Evolutionary conservation across 2,113 vertebrate genomes (phyloP), one percentile per base, ranked within the genome.

Genomic region (Cyrtonyx montezumae): DNA sequence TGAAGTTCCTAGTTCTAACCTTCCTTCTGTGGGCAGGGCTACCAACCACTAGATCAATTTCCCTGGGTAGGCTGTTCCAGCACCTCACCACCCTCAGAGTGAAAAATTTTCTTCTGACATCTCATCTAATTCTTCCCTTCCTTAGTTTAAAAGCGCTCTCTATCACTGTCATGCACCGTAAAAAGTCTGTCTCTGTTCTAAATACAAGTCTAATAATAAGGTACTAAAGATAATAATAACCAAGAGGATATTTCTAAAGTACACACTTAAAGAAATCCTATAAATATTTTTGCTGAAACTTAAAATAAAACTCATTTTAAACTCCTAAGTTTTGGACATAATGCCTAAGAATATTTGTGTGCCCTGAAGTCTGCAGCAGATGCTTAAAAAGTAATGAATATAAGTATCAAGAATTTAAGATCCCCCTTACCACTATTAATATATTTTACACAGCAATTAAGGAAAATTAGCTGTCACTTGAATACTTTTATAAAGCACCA

Each of bases 381-480:
- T 86, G 16, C 59, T 88, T 81, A 84, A 81, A 91, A 87, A 76
- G 51, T 62, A 80, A 73, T 67, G 37, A 30, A 67, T 87, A 37
- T 28, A 92, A 78, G 88, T 62, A 90, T 65, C 43, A 88, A 68
- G 37, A 79, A 53, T 87, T 51, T 77, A 81, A 91, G 19, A 14
- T 19, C 71, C 40, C 53, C 40, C 59, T 84, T 84, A 91, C 40
- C 5, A 13, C 13, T 71, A 28, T 73, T 88, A 75, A 15, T 13
- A 36, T 95, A 40, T 86, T 94, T 96, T 86, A 86, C 30, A 69
- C 9, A 19, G 13, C 48, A 81, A 19, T 25, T 45, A 70, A 82
- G 45, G 40, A 48, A 94, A 87, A 84, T 76, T 88, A 78, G 14
- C 45, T 90, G 59, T 56, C 49, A 79, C 8, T 7, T 84, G 66